A percentile compares a stretch with the other conserved stretches of the same genome.
Evolutionary conservation across 2,113 vertebrate species (phyloP).

Genomic region (Pterophyllum scalare): DNA sequence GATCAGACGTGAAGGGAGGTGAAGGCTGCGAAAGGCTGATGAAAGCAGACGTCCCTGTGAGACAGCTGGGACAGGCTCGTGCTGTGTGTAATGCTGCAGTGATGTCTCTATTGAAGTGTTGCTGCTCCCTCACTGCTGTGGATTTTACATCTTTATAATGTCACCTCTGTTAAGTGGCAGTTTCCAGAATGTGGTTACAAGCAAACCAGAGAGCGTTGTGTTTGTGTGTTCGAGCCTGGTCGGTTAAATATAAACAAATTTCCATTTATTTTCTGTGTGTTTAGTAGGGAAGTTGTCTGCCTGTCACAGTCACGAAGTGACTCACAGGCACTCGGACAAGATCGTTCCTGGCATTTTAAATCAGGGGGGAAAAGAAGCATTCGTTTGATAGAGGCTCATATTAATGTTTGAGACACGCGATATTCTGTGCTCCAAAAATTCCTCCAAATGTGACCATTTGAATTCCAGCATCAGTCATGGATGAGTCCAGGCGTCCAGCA

Average conservation of each 20-base stretch:
- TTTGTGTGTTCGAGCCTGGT: background rate
- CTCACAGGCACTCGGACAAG: constrained; percentile 18
- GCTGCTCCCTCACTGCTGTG: background rate
- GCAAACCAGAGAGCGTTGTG: background rate
- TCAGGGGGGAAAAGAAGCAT: background rate
- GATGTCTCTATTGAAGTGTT: background rate
- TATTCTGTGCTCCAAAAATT: background rate
- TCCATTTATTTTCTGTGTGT: background rate
- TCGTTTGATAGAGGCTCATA: background rate
- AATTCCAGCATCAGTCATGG: background rate
- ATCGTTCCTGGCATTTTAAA: constrained; percentile 9
- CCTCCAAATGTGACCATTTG: background rate
- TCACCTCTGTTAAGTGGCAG: background rate
- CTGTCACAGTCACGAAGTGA: constrained; percentile 37
- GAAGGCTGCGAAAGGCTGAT: constrained; percentile 25
- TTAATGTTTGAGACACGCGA: background rate
- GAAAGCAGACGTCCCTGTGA: constrained; percentile 23
- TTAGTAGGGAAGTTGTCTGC: background rate
- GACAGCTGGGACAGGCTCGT: constrained; percentile 13
- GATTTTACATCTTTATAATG: background rate
- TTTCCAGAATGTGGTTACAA: background rate
- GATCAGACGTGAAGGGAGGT: constrained; percentile 26
- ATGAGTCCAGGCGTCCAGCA: background rate
- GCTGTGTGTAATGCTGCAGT: background rate
- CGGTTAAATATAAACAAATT: background rate